These are phyloP conservation scores for Dryadula phaetusa DNA, from an alignment of 2,888 invertebrate genomes.

Conservation along the genomic window DNA sequence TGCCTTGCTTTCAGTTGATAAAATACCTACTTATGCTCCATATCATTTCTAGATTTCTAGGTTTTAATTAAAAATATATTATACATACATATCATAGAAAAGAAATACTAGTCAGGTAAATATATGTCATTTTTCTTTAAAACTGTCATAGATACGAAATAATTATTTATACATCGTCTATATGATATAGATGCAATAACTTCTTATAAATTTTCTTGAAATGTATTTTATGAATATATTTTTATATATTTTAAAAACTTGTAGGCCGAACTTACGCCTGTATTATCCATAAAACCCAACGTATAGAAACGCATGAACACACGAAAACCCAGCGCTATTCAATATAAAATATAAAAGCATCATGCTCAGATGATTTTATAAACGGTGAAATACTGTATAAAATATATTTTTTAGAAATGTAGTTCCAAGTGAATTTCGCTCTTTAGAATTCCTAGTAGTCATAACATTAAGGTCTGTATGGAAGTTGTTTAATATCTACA, in stretches of 20 bases:
- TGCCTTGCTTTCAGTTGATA: slow-evolving; percentile 35
- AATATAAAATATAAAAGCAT: slow-evolving; percentile 30
- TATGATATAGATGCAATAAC: neutral
- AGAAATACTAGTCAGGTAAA: neutral
- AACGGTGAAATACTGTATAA: slow-evolving; percentile 19
- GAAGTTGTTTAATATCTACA: slow-evolving; percentile 9
- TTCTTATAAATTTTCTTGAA: neutral
- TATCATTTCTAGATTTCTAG: neutral
- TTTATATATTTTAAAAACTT: slow-evolving; percentile 1
- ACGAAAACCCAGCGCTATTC: slow-evolving; percentile 26
- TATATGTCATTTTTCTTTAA: neutral
- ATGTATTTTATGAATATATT: neutral
- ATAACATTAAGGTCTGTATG: slow-evolving; percentile 24
- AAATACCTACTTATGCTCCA: slow-evolving; percentile 2
- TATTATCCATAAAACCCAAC: slow-evolving; percentile 15
- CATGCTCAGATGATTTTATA: slow-evolving; percentile 28
- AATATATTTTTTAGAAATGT: slow-evolving; percentile 20
- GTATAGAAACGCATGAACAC: slow-evolving; percentile 22
- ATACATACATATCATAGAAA: neutral
- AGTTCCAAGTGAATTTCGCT: slow-evolving; percentile 7
- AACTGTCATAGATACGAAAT: neutral
- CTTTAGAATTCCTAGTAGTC: slow-evolving; percentile 23
- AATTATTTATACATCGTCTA: neutral
- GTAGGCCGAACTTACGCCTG: slow-evolving; percentile 3
- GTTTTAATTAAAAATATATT: slow-evolving; percentile 1